Base-by-base conservation (phyloP, 2,888 invertebrate species). In the Rhimphoctona megacephalus region DNA sequence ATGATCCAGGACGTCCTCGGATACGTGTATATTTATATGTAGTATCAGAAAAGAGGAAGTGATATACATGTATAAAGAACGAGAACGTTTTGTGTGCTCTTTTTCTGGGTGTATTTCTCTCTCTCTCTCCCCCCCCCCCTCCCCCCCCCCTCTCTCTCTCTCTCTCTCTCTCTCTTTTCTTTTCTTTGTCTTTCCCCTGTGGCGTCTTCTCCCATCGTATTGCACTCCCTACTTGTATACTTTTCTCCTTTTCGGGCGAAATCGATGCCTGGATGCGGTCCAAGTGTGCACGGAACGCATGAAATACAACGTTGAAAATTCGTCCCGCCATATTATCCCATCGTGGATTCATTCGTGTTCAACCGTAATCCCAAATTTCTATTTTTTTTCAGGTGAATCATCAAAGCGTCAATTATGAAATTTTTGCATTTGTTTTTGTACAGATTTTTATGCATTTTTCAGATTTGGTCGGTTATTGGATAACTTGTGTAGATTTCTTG, bases 271-370 rank as follows among this genome's bases (percentile, higher is more conserved):
- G 90, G 91, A 89, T 89, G 86, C 89, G 90, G 89, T 92, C 92
- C 92, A 93, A 92, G 87, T 92, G 90, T 92, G 90, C 92, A 91
- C 89, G 93, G 93, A 87, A 91, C 91, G 89, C 92, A 93, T 91
- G 67, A 89, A 93, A 90, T 89, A 86, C 89, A 87, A 61, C 85
- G 73, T 83, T 83, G 83, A 79, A 43, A 52, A 61, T 64, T 79
- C 67, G n/a, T 67, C 66, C 33, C 73, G 30, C 70, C 49, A 70
- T 8, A 30, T 66, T 46, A 36, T 30, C 1, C 22, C 54, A 46
- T 72, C 39, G 46, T 9, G 8, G 11, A 2, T 39, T 7, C 67
- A 2, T 39, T 67, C 67, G 4, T 19, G 67, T 39, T 4, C 6
- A n/a, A 8, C 11, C 22, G 19, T n/a, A 64, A 17, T 64, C 33